phyloP scores from a whole-genome alignment of 2,888 invertebrate species.

The Tromatobia lineatoria region DNA sequence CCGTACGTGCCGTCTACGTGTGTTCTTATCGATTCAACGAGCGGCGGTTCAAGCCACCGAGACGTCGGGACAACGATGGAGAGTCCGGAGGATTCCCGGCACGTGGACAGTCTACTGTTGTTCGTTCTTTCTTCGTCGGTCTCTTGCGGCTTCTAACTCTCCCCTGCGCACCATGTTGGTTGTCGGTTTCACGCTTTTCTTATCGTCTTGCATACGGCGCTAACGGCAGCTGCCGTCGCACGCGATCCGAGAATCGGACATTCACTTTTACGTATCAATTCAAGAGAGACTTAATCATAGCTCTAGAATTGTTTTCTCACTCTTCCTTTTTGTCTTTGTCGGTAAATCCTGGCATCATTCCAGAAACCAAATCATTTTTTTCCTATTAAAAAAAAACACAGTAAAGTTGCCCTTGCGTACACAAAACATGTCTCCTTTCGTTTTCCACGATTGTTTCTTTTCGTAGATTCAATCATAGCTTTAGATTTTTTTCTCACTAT shows the following conservation, averaged over 20 bases:
- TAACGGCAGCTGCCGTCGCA: conserved; percentile 48
- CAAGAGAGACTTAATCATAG: conserved; percentile 37
- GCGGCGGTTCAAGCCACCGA: conserved; percentile 30
- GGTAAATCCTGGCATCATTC: too few relatives aligned
- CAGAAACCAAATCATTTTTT: too few relatives aligned
- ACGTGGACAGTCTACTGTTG: conserved; percentile 61
- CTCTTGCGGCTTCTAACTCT: conserved; percentile 29
- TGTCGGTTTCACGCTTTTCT: conserved; percentile 47
- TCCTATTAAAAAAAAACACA: not conserved
- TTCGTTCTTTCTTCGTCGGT: conserved; percentile 40
- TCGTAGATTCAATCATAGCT: too few relatives aligned
- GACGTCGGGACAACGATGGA: conserved; percentile 23
- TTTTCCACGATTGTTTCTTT: not conserved
- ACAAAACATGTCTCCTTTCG: not conserved
- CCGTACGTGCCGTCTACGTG: conserved; percentile 25
- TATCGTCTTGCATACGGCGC: conserved; percentile 48
- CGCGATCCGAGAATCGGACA: conserved; percentile 61
- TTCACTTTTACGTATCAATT: conserved; percentile 72
- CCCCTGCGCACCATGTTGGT: not conserved
- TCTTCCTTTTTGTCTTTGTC: not conserved
- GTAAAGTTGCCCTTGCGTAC: not conserved
- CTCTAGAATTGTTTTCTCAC: not conserved
- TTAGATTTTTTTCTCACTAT: too few relatives aligned
- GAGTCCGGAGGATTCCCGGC: conserved; percentile 62
- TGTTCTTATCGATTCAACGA: conserved; percentile 68